Evolutionary conservation across 2,888 invertebrate species (phyloP).

Genomic region (Altica lythri): DNA sequence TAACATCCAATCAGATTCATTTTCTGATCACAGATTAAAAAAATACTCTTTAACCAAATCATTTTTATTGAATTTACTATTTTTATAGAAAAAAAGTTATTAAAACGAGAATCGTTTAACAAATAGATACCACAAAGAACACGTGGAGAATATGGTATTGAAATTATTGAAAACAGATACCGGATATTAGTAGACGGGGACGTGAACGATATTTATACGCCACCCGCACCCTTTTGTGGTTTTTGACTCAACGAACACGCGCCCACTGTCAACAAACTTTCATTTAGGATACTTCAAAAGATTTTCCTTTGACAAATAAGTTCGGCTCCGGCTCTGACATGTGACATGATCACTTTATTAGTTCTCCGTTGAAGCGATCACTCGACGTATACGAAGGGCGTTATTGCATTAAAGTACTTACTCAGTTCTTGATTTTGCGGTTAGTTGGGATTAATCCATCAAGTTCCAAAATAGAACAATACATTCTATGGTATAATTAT

Average conservation of each 20-base stretch:
- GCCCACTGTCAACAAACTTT: slow-evolving; percentile 50
- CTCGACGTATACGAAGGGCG: slow-evolving; percentile 14
- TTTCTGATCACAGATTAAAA: no score
- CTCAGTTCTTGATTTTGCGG: no score
- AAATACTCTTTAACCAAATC: no score
- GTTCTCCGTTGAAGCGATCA: slow-evolving; percentile 16
- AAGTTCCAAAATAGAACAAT: no score
- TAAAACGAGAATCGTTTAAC: no score
- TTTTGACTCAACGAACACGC: slow-evolving; percentile 51
- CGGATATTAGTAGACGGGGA: slow-evolving; percentile 11
- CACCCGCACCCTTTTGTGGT: slow-evolving; percentile 40
- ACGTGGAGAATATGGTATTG: no score
- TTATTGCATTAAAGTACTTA: slow-evolving; percentile 12
- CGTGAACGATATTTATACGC: slow-evolving; percentile 16
- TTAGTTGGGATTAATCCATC: no score
- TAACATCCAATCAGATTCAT: no score
- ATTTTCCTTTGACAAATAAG: slow-evolving; percentile 34
- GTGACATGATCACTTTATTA: slow-evolving; percentile 32
- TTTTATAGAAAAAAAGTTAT: no score
- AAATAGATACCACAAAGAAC: no score
- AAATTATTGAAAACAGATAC: slow-evolving; percentile 9
- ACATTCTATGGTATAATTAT: no score
- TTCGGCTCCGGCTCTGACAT: slow-evolving; percentile 27
- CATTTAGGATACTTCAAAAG: slow-evolving; percentile 52
- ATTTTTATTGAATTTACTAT: no score